Evolutionary conservation across 2,888 invertebrate genomes (phyloP).

Genomic region (Epinotia demarniana): DNA sequence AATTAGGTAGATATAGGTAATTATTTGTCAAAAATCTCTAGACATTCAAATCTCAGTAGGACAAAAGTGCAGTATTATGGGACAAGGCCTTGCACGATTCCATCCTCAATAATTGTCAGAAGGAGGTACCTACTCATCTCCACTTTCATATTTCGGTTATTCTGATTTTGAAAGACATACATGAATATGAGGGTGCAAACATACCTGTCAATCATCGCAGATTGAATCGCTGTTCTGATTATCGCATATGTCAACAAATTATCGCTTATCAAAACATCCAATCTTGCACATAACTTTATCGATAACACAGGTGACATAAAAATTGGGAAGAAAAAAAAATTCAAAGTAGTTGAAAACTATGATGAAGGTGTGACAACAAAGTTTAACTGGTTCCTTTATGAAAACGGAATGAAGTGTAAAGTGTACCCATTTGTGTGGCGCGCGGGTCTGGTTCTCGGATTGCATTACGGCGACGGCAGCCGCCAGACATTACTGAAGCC

Average conservation of each 20-base stretch:
- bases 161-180: too few species aligned
- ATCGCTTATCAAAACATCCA: background rate
- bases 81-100: too few species aligned
- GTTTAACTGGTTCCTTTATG: conserved; percentile 43
- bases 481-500: conserved; percentile 82
- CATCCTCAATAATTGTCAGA: too few species aligned
- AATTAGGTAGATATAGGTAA: too few species aligned
- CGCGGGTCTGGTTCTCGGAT: conserved; percentile 74
- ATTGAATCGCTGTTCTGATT: background rate
- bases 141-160: too few species aligned
- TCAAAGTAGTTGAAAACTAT: conserved; percentile 3
- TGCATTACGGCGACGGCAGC: conserved; percentile 80
- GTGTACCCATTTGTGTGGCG: conserved; percentile 59
- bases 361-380: conserved; percentile 20
- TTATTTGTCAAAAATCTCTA: too few species aligned
- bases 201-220: too few species aligned
- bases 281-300: background rate
- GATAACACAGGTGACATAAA: background rate
- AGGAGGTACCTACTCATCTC: too few species aligned
- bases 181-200: too few species aligned
- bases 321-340: background rate
- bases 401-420: conserved; percentile 47
- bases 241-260: background rate
- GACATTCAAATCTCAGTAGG: too few species aligned
- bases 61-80: too few species aligned